Evolutionary conservation across 2,888 invertebrate genomes (phyloP).

Genomic region (Ischnus inquisitorius): DNA sequence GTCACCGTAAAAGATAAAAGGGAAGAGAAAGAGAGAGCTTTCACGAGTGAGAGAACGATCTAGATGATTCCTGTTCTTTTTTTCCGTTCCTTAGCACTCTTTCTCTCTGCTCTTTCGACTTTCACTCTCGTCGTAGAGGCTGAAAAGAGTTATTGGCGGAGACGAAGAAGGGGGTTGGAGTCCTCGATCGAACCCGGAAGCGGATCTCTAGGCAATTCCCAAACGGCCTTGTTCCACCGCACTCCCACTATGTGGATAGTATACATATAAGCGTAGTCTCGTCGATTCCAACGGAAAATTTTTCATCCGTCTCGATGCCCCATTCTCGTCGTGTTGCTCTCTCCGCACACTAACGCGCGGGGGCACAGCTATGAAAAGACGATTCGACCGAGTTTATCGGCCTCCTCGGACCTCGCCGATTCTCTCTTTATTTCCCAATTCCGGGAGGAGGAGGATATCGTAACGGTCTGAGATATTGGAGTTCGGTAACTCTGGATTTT

Average conservation of each 20-base stretch:
- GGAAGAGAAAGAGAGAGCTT: conserved; percentile 12
- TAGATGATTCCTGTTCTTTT: conserved; percentile 36
- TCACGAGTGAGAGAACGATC: conserved; percentile 50
- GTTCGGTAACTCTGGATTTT: neutral
- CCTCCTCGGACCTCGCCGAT: conserved; percentile 52
- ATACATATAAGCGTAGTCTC: conserved; percentile 13
- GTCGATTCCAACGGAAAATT: conserved; percentile 25
- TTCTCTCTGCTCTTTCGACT: conserved; percentile 29
- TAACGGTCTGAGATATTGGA: conserved; percentile 34
- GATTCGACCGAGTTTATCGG: conserved; percentile 61
- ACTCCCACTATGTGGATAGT: neutral
- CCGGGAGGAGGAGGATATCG: conserved; percentile 5
- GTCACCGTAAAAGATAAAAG: conserved; percentile 1
- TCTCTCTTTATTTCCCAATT: conserved; percentile 33
- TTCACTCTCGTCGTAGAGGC: conserved; percentile 36
- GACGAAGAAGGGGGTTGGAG: conserved; percentile 18
- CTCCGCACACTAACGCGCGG: neutral
- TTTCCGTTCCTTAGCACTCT: neutral
- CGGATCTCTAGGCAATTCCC: conserved; percentile 48
- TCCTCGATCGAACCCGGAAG: conserved; percentile 48
- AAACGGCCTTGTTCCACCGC: conserved; percentile 6
- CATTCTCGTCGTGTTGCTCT: conserved; percentile 30
- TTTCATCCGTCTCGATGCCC: neutral
- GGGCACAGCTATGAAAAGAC: conserved; percentile 59
- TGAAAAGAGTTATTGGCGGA: conserved; percentile 51